phyloP scores from a whole-genome alignment of 2,888 invertebrate genomes.

The Ophion obscuratus region DNA sequence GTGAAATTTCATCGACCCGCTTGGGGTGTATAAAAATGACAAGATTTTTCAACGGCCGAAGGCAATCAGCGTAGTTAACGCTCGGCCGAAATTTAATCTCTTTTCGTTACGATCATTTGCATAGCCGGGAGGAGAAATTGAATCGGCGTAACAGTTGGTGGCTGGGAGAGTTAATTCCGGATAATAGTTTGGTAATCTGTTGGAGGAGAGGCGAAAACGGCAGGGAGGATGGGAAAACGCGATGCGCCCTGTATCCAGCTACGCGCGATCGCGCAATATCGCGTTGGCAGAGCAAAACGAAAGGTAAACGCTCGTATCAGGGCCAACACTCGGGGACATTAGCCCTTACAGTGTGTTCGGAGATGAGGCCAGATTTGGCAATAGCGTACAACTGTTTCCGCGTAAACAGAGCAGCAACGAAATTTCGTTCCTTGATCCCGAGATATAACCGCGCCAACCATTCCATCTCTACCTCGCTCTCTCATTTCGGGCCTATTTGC shows the following conservation, averaged over 20 bases:
- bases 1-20: not conserved
- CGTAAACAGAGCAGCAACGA: constrained; percentile 39
- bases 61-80: not conserved
- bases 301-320: constrained; percentile 50
- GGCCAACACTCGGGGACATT: constrained; percentile 25
- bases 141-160: constrained; percentile 58
- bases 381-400: constrained; percentile 60
- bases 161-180: constrained; percentile 58
- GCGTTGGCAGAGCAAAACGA: constrained; percentile 58
- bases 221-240: constrained; percentile 1
- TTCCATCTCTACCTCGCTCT: not conserved
- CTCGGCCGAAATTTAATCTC: constrained; percentile 17
- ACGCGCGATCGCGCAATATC: constrained; percentile 51
- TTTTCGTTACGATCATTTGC: constrained; percentile 47
- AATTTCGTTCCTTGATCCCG: constrained; percentile 6
- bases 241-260: constrained; percentile 28
- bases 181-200: constrained; percentile 63
- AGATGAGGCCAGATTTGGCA: constrained; percentile 45
- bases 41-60: constrained; percentile 11
- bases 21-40: not conserved
- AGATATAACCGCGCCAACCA: not conserved
- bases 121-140: constrained; percentile 37
- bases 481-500: not conserved
- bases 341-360: constrained; percentile 34
- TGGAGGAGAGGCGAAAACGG: constrained; percentile 38